Conservation (phyloP, 2,113 vertebrate species). For the Lutjanus erythropterus region DNA sequence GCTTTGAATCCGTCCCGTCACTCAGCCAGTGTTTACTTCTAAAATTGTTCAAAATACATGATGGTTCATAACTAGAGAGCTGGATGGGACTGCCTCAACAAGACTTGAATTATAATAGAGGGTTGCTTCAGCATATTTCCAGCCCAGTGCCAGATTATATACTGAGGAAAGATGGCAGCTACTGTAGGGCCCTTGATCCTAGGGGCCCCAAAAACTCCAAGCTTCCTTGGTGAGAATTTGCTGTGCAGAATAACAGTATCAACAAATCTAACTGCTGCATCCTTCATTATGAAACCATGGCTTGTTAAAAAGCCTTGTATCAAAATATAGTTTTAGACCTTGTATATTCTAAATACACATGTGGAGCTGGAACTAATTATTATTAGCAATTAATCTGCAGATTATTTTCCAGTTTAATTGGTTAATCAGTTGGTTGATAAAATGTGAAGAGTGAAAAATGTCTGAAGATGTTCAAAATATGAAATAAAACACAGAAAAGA, state of each 20-base stretch:
- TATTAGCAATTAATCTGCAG: too few relatives aligned
- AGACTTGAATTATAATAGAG: background rate
- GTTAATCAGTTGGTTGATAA: too few relatives aligned
- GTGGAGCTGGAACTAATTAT: too few relatives aligned
- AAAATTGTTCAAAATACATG: background rate
- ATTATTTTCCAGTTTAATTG: too few relatives aligned
- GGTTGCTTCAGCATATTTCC: background rate
- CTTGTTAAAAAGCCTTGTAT: background rate
- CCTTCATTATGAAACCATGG: background rate
- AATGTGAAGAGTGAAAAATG: too few relatives aligned
- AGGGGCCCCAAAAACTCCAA: background rate
- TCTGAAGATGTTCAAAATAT: too few relatives aligned
- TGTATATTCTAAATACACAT: background rate
- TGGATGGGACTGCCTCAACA: background rate
- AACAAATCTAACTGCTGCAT: background rate
- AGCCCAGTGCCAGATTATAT: background rate
- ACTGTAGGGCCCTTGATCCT: background rate
- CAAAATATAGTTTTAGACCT: background rate
- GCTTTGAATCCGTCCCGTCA: background rate
- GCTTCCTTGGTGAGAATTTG: background rate
- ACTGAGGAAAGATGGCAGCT: background rate
- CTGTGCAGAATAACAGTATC: background rate
- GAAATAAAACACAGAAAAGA: too few relatives aligned
- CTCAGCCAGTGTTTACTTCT: background rate
- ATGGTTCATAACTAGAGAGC: background rate